Evolutionary conservation across 2,888 invertebrate species (phyloP), one percentile per base, ranked within the genome.

Genomic region (Trisateles emortualis): DNA sequence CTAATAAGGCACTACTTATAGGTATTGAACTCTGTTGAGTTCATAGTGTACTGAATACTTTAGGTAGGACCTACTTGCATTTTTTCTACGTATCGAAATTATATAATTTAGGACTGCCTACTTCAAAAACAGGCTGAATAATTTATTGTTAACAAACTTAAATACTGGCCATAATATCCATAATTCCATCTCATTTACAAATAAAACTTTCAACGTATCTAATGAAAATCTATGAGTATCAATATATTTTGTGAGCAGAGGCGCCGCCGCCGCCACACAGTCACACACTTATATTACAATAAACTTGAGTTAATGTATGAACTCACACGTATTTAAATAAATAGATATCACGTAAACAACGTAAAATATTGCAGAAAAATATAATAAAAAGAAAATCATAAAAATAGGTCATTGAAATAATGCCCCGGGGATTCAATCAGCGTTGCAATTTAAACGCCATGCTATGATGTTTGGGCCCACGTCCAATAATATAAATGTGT

Each of bases 391-490:
- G 52, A 71, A 66, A 63, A 57, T 68, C 55, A 67, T 53, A 54
- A 56, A 70, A 65, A 66, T 71, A 47, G 72, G 70, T 72, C 70
- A 67, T 67, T 67, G 70, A 59, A 60, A 71, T 71, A 68, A 72
- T 59, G 59, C 55, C 36, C 44, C 38, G 40, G 52, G 52, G 42
- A 64, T 71, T 72, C 72, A 64, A 71, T 72, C 70, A 72, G 48
- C 72, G 59, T 62, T 69, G 73, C 71, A 67, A 72, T 71, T 72
- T 57, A 53, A 52, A 64, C 57, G 53, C 58, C 72, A 64, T 59
- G 46, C 43, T 46, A 46, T 47, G 58, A 52, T 50, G 60, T 66
- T 57, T 56, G 64, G 71, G 71, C 69, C 45, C n/a, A 17, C 49
- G 30, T 73, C 71, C 72, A 71, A 61, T 58, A 51, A 9, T 54